Percentiles rank a stretch among this genome's conserved stretches.
Conservation (phyloP, 2,888 invertebrate species). For the Eupeodes luniger region DNA sequence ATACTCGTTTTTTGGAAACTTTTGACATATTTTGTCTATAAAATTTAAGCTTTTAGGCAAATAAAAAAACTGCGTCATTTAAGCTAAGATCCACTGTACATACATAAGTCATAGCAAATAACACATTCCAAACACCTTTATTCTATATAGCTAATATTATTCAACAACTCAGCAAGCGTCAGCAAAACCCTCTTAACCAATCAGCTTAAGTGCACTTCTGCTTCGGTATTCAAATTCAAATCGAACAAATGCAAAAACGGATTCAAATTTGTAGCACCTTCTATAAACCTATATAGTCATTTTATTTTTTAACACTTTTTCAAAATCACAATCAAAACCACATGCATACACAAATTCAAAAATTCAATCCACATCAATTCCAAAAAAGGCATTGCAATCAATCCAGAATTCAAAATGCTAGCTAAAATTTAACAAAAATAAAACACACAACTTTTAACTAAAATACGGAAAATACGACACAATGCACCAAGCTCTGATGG, state of each 20-base stretch:
- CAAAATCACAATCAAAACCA: slow-evolving; percentile 41
- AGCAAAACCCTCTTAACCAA: slow-evolving; percentile 17
- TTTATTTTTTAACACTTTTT: slow-evolving; percentile 36
- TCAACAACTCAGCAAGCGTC: too few relatives aligned
- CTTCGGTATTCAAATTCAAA: not conserved
- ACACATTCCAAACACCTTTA: not conserved
- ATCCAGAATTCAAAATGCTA: slow-evolving; percentile 43
- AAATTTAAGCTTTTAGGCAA: too few relatives aligned
- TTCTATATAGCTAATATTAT: slow-evolving; percentile 6
- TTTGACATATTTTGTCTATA: too few relatives aligned
- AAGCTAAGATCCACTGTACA: too few relatives aligned
- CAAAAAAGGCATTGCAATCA: slow-evolving; percentile 56
- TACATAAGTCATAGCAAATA: not conserved
- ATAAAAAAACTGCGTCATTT: too few relatives aligned
- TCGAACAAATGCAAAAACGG: not conserved
- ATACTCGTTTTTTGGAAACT: too few relatives aligned
- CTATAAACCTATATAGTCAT: not conserved
- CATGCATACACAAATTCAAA: slow-evolving; percentile 43
- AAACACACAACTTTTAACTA: slow-evolving; percentile 1
- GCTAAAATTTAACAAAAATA: slow-evolving; percentile 1
- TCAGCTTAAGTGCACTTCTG: slow-evolving; percentile 45
- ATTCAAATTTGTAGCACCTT: slow-evolving; percentile 15
- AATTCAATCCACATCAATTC: slow-evolving; percentile 65
- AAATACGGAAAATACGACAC: slow-evolving; percentile 18
- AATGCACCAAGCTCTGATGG: slow-evolving; percentile 40